Conservation (phyloP, 2,113 vertebrate genomes). For the Lepisosteus oculatus region DNA sequence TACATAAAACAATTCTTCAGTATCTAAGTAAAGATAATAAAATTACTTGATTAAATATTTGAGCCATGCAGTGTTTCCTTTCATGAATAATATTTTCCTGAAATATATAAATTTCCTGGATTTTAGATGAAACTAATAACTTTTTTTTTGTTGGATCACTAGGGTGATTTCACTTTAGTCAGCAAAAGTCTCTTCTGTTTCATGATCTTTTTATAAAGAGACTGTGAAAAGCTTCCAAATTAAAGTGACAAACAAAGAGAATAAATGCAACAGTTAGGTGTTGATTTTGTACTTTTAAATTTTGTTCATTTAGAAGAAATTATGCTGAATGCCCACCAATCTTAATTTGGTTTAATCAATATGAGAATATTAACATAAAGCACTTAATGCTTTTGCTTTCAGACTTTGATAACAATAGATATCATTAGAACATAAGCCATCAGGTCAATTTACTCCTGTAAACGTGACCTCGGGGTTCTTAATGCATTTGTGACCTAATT, state of each 20-base stretch:
- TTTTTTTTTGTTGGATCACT: slow-evolving; percentile 38
- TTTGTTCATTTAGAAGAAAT: no score
- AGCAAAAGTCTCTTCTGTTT: slow-evolving; percentile 48
- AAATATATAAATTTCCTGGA: slow-evolving; percentile 4
- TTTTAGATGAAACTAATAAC: slow-evolving; percentile 43
- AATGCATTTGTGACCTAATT: slow-evolving; percentile 29
- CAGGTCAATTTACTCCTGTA: neutral
- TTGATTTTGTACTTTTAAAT: no score
- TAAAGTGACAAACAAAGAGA: neutral
- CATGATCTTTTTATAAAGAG: slow-evolving; percentile 14
- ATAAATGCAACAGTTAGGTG: no score
- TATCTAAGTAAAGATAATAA: no score
- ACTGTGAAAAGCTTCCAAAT: neutral
- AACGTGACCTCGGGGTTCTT: neutral
- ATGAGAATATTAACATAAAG: neutral
- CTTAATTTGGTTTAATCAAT: no score
- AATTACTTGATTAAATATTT: no score
- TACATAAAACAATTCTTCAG: no score
- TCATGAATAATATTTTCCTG: no score
- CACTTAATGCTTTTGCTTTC: neutral
- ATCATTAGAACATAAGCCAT: no score
- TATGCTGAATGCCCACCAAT: no score
- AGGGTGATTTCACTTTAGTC: slow-evolving; percentile 30
- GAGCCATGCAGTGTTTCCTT: no score
- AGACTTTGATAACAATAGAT: no score